Percentiles rank a stretch among this genome's conserved stretches.
phyloP scores from a whole-genome alignment of 2,888 invertebrate genomes.

The Mechanitis mazaeus region DNA sequence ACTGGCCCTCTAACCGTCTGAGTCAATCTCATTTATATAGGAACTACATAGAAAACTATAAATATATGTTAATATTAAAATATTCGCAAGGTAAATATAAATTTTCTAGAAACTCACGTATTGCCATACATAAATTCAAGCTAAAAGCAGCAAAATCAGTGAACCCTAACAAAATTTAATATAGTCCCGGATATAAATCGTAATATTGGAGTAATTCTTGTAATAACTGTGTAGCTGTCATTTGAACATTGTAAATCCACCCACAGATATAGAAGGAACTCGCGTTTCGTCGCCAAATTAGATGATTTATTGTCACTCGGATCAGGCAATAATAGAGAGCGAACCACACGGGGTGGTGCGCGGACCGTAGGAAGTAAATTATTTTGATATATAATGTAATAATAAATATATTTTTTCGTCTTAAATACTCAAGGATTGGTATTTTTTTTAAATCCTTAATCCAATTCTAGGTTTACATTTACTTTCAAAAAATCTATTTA shows the following conservation, averaged over 20 bases:
- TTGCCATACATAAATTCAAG: constrained; percentile 1
- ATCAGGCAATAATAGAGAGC: constrained; percentile 41
- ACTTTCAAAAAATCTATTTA: not conserved
- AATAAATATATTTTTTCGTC: too few relatives aligned
- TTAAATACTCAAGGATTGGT: too few relatives aligned
- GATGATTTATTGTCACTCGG: constrained; percentile 71
- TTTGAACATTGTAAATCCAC: constrained; percentile 57
- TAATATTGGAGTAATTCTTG: constrained; percentile 55
- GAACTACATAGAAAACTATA: not conserved
- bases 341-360: constrained; percentile 17
- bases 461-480: not conserved
- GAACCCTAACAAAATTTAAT: constrained; percentile 40
- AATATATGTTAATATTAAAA: not conserved
- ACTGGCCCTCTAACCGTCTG: constrained; percentile 21
- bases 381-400: not conserved
- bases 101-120: not conserved
- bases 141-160: not conserved
- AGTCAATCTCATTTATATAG: constrained; percentile 2
- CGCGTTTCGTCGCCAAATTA: constrained; percentile 67
- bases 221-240: constrained; percentile 66
- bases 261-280: constrained; percentile 46
- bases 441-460: too few relatives aligned
- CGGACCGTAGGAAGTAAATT: not conserved
- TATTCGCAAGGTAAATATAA: not conserved
- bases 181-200: constrained; percentile 57